Conservation (phyloP, 35 echinoderm and acorn worm genomes). For the Nesometra sesokonis region DNA sequence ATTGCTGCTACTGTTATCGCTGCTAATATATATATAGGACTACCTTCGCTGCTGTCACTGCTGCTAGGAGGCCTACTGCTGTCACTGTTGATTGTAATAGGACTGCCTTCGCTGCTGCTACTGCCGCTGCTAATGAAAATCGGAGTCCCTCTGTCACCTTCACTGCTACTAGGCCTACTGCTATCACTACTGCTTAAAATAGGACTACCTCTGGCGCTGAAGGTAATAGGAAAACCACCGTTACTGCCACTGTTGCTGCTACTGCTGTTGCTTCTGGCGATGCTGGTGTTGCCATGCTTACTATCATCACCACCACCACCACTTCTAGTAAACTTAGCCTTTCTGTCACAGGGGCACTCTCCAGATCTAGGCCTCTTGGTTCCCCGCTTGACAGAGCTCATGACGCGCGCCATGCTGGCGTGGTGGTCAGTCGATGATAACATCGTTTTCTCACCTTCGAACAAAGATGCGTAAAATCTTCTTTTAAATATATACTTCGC, state of each 20-base stretch:
- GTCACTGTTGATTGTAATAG: not conserved
- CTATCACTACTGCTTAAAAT: too few species aligned
- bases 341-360: not conserved
- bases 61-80: constrained; percentile 1
- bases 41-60: too few species aligned
- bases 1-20: not conserved
- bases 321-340: not conserved
- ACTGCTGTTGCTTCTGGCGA: not conserved
- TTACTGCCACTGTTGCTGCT: not conserved
- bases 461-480: not conserved
- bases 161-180: too few species aligned
- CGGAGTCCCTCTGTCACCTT: too few species aligned
- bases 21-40: too few species aligned
- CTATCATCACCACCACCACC: not conserved
- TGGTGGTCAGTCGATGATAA: not conserved
- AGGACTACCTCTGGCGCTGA: too few species aligned
- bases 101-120: too few species aligned
- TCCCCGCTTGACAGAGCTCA: not conserved
- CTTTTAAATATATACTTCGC: not conserved
- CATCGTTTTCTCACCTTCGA: not conserved
- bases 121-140: too few species aligned
- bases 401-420: not conserved
- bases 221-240: too few species aligned
- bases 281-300: not conserved
- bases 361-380: not conserved